Evolutionary conservation across 2,888 invertebrate species (phyloP).

Genomic region (Helleia helle): DNA sequence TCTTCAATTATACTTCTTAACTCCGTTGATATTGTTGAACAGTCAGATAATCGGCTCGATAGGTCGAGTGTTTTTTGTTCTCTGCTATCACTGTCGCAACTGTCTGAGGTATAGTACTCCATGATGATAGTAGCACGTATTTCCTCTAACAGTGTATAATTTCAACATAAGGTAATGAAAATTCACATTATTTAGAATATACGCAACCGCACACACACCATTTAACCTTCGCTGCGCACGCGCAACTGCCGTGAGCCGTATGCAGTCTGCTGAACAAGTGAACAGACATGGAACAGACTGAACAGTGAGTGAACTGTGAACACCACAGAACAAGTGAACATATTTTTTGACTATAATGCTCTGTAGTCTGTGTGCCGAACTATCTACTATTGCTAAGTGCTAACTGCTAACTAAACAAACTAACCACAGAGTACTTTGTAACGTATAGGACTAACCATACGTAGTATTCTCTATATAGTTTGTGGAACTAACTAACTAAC

Average conservation of each 20-base stretch:
- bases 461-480: too few relatives aligned
- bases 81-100: slow-evolving; percentile 84
- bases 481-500: too few relatives aligned
- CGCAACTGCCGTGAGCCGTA: slow-evolving; percentile 61
- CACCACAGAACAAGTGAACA: too few relatives aligned
- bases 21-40: slow-evolving; percentile 71
- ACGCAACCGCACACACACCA: slow-evolving; percentile 24
- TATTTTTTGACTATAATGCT: too few relatives aligned
- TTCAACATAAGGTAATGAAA: slow-evolving; percentile 9
- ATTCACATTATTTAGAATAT: slow-evolving; percentile 38
- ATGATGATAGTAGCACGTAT: slow-evolving; percentile 41
- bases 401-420: too few relatives aligned
- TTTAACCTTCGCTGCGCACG: slow-evolving; percentile 44
- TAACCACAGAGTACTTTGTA: too few relatives aligned
- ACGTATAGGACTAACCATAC: too few relatives aligned
- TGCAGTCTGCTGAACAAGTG: too few relatives aligned
- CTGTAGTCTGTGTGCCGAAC: too few relatives aligned
- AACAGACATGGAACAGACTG: too few relatives aligned
- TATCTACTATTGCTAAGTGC: too few relatives aligned
- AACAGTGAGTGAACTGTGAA: too few relatives aligned
- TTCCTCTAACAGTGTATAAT: slow-evolving; percentile 14
- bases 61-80: slow-evolving; percentile 81
- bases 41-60: slow-evolving; percentile 69
- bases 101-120: slow-evolving; percentile 89
- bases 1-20: slow-evolving; percentile 76